Base-by-base conservation (phyloP, 2,113 vertebrate species). In the Otus sunia region DNA sequence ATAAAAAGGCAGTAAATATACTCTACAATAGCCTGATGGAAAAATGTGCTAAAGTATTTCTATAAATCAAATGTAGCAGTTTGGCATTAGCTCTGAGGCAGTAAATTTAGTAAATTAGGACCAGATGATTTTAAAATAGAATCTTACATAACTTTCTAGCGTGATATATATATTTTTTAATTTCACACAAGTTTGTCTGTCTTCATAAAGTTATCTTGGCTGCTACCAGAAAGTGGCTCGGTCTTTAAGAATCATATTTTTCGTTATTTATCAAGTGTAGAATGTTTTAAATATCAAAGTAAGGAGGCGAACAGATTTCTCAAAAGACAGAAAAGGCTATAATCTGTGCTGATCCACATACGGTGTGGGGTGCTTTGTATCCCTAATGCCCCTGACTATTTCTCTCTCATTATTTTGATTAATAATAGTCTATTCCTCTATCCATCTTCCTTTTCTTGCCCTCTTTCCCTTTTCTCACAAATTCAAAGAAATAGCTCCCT, bases 41-140 rank as follows among this genome's bases (percentile, higher is more conserved):
- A 98, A 98, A 98, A 98, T 98, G 97, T 98, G 97, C 96, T 98
- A 88, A 98, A 98, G 94, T 97, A 98, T 98, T 98, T 98, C 98
- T 98, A 98, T 98, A 98, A 98, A 98, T 98, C 98, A 98, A 98
- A 97, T 89, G 95, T 95, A 98, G 94, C 95, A 93, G 97, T 97
- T 98, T 98, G 98, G 98, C 98, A 94, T 81, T 88, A 96, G 92
- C 92, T 97, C 88, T 94, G 97, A 97, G 96, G 96, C 97, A 97
- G 97, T 98, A 98, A 98, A 98, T 98, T 98, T 98, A 98, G 98
- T 94, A 98, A 98, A 98, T 98, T 97, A 97, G 97, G 97, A 98
- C 96, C 98, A 98, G 98, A 98, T 98, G 98, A 98, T 96, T 97
- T 97, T 97, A 98, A 98, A 98, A 98, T 98, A 98, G 98, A 98